A percentile compares a stretch with the other conserved stretches of the same genome.
These are phyloP conservation scores for Ctenosaura bakeri DNA, from an alignment of 2,797 vertebrate species.

Conservation along the genomic window DNA sequence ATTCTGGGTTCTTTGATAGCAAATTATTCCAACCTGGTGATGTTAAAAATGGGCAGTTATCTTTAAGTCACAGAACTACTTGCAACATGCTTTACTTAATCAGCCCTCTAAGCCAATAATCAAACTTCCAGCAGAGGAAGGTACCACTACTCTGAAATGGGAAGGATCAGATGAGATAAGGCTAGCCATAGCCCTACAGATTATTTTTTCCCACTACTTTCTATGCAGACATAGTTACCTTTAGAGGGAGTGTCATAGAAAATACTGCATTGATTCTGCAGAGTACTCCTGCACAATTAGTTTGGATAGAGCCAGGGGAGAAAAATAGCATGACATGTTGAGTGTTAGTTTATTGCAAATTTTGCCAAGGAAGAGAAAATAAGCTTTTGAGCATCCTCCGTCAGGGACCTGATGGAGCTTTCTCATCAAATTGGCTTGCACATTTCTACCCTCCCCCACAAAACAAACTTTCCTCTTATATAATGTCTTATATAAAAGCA, in stretches of 20 bases:
- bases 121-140: neutral
- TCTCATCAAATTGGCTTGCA: neutral
- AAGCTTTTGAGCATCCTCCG: neutral
- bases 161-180: neutral
- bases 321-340: neutral
- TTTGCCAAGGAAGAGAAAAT: neutral
- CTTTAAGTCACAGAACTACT: neutral
- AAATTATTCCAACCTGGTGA: neutral
- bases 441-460: neutral
- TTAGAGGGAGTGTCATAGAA: neutral
- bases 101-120: too few species aligned
- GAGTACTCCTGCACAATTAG: neutral
- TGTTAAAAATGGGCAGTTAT: neutral
- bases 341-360: neutral
- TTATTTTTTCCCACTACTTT: neutral
- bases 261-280: too few species aligned
- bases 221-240: too few species aligned
- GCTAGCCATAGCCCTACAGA: too few species aligned
- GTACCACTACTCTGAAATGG: neutral
- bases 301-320: too few species aligned
- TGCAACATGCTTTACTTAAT: neutral
- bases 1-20: neutral
- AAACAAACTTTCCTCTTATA: neutral
- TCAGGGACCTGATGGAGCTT: neutral
- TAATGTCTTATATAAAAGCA: slow-evolving; percentile 5